Base-by-base conservation (phyloP, 2,888 invertebrate species). In the Morpho achilles region DNA sequence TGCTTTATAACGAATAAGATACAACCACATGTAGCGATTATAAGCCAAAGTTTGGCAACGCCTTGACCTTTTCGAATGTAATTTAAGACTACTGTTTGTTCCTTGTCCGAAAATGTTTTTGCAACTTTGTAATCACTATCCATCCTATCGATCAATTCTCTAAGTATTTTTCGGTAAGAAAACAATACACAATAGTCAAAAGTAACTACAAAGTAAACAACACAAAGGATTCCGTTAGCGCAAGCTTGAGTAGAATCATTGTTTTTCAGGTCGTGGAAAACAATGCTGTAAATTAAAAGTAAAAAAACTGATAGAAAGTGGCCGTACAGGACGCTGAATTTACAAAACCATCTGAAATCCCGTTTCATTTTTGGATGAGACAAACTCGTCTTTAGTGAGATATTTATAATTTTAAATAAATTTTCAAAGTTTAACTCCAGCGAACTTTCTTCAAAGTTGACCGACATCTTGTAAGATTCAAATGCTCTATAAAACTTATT, bases 11-110 rank as follows among this genome's bases (percentile, higher is more conserved):
- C 3, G 60, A 76, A 77, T 23, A 60, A 57, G 41, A 1, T 3
- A 10, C 42, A 45, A 0, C 42, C 56, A 8, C n/a, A 23, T 42
- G 23, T 7, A 10, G 22, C 9, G 3, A 60, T 46, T 0, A 59
- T 3, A 0, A 73, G 7, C 81, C 80, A 83, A 9, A 75, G 61
- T 44, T 69, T 73, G 22, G 69, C 64, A 1, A 82, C 67, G 47
- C 56, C 59, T 3, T 54, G 39, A 0, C 76, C 76, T 50, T 67
- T 66, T 4, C 64, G 60, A 0, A 70, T 69, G 51, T 72, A 77
- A 8, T 69, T 52, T 4, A 59, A 10, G 0, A 80, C 57, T 0
- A 79, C 55, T 0, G 62, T 43, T 49, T 67, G 67, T 49, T 80
- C 79, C 0, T 67, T 53, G 1, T 44, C 5, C 0, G 68, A 10